phyloP scores from a whole-genome alignment of 2,888 invertebrate genomes.

The Mongoloraphidia duomilia region DNA sequence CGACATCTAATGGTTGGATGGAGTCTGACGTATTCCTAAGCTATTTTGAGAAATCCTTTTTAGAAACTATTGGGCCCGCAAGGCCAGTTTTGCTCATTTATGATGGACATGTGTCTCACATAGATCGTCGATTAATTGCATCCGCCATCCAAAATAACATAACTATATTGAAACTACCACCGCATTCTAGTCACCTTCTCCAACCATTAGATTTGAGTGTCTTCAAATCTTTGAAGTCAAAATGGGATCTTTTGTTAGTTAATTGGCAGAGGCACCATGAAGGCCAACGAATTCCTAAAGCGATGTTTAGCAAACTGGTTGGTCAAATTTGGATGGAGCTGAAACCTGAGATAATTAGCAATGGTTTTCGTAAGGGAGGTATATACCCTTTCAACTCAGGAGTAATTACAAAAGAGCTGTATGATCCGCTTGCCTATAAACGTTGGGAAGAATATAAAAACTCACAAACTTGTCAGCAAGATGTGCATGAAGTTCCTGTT shows the following conservation, averaged over 20 bases:
- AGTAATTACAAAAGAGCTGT: too few species aligned
- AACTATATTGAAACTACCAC: constrained; percentile 17
- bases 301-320: too few species aligned
- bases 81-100: constrained; percentile 18
- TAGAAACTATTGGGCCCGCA: constrained; percentile 11
- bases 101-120: constrained; percentile 19
- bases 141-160: constrained; percentile 14
- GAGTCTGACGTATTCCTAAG: constrained; percentile 7
- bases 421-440: too few species aligned
- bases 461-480: too few species aligned
- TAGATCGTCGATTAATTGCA: constrained; percentile 14
- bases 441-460: too few species aligned
- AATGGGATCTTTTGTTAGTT: constrained; percentile 10
- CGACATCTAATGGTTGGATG: constrained; percentile 18
- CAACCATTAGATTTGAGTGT: constrained; percentile 19
- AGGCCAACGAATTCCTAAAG: too few species aligned
- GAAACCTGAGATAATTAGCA: too few species aligned
- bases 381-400: too few species aligned
- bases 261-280: constrained; percentile 7
- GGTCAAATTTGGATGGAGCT: too few species aligned
- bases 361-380: too few species aligned
- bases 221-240: constrained; percentile 15
- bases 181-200: constrained; percentile 17
- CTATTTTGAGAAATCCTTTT: constrained; percentile 17
- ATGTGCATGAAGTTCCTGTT: too few species aligned